Evolutionary conservation across 2,113 vertebrate species (phyloP).

Genomic region (Tachuris rubrigastra): DNA sequence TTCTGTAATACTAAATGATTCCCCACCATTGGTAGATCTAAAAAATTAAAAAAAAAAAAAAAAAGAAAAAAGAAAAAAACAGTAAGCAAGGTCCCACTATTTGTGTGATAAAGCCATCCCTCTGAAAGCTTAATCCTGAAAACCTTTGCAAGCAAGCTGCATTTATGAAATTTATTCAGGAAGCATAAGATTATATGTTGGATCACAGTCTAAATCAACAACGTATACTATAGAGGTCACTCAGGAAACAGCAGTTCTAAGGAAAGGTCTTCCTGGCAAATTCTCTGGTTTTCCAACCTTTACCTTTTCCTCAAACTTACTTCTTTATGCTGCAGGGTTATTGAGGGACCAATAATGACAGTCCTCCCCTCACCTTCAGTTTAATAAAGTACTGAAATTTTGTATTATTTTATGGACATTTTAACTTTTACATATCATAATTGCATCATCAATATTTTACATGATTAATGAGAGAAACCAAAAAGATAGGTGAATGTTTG

Average conservation of each 20-base stretch:
- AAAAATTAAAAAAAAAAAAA: not conserved
- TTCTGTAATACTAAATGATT: not conserved
- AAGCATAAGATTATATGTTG: not conserved
- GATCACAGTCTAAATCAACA: not conserved
- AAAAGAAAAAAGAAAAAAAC: not conserved
- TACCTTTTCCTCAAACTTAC: not conserved
- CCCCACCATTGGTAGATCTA: not conserved
- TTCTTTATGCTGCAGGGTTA: not conserved
- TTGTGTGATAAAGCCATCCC: not conserved
- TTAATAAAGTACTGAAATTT: not conserved
- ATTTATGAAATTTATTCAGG: not conserved
- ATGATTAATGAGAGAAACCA: not conserved
- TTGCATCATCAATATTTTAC: not conserved
- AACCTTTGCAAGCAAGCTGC: not conserved
- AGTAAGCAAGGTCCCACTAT: fast-evolving
- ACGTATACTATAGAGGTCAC: not conserved
- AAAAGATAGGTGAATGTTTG: not conserved
- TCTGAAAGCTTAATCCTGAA: not conserved
- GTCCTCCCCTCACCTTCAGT: fast-evolving
- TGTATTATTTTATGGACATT: not conserved
- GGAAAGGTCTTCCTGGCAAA: not conserved
- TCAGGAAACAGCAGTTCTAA: not conserved
- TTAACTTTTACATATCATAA: not conserved
- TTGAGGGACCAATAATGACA: not conserved
- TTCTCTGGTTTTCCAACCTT: not conserved